Conservation (phyloP, 2,888 invertebrate genomes). For the Hirtodrosophila confusa region DNA sequence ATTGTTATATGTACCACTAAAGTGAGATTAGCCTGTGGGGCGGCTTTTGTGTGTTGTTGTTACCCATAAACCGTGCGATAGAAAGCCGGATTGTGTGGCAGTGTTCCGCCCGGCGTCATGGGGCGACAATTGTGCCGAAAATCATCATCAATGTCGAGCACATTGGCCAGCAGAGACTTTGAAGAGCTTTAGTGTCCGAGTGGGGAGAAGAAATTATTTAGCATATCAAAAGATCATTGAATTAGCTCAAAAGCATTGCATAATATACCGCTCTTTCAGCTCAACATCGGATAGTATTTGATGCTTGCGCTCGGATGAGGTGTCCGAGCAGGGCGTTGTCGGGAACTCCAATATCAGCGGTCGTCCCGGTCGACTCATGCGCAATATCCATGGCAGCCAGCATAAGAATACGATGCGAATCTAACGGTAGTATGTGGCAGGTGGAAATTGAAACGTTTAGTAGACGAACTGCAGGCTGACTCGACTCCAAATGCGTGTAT, state of each 20-base stretch:
- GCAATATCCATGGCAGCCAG: constrained; percentile 98
- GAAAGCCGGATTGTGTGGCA: constrained; percentile 87
- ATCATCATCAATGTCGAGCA: constrained; percentile 98
- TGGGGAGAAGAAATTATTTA: constrained; percentile 17
- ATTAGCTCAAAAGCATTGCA: constrained; percentile 1
- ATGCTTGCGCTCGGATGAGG: constrained; percentile 88
- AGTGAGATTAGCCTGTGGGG: constrained; percentile 30
- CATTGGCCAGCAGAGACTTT: constrained; percentile 97
- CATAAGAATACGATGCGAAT: constrained; percentile 96
- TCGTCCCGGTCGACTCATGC: constrained; percentile 93
- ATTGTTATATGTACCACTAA: constrained; percentile 30
- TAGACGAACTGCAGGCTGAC: constrained; percentile 54
- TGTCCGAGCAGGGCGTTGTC: constrained; percentile 85
- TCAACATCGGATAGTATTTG: constrained; percentile 92
- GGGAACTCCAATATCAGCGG: constrained; percentile 85
- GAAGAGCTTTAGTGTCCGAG: constrained; percentile 87
- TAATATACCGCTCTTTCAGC: constrained; percentile 89
- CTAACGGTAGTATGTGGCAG: constrained; percentile 84
- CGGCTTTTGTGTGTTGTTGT: constrained; percentile 47
- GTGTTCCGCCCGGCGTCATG: constrained; percentile 87
- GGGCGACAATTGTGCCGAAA: constrained; percentile 92
- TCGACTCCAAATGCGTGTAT: constrained; percentile 69
- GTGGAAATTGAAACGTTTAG: constrained; percentile 73
- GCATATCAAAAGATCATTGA: constrained; percentile 40
- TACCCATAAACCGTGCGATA: constrained; percentile 91